Evolutionary conservation across 2,797 vertebrate genomes (phyloP), one percentile per base, ranked within the genome.

Genomic region (Sebastes kiyomatsui): DNA sequence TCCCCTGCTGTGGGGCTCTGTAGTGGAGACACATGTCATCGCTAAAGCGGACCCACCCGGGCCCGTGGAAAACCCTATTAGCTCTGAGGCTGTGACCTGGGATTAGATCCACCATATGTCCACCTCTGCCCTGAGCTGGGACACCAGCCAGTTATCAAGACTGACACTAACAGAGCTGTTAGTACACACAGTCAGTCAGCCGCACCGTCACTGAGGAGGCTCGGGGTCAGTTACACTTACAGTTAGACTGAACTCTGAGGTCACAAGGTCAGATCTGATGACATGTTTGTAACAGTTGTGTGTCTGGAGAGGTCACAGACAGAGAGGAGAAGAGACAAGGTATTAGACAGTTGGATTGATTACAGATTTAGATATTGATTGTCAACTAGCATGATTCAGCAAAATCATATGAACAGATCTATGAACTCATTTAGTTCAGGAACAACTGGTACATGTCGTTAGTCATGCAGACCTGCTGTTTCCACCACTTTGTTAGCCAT

Each of bases 101-200:
- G 87, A 89, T 92, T 91, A 91, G 80, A 84, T 22, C 79, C 80
- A 78, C 88, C 90, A 92, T 90, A 90, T 93, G 91, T 84, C 67
- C 86, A 85, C 71, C 79, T 83, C 80, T 76, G 78, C 60, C 71
- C 66, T 7, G 16, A 23, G 67, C 75, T 11, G 30, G 56, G 62
- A 72, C 79, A 3, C 6, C 61, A 18, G 72, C 78, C 78, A 73
- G 75, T 46, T 13, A 73, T 25, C 18, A 32, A 8, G 18, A 55
- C 42, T 4, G 67, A 70, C 13, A n/a, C 73, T 23, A 32, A 62
- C 42, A 14, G 72, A 75, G 67, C 65, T 8, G 49, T 22, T 2
- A 22, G 42, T 11, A 8, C 12, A 52, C 2, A 7, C 61, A 72
- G 77, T 76, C 54, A 71, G 77, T 87, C 83, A 13, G 11, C 22